Percentiles rank a stretch among this genome's conserved stretches.
phyloP scores from a whole-genome alignment of 2,888 invertebrate species.

The Caenorhabditis angaria region DNA sequence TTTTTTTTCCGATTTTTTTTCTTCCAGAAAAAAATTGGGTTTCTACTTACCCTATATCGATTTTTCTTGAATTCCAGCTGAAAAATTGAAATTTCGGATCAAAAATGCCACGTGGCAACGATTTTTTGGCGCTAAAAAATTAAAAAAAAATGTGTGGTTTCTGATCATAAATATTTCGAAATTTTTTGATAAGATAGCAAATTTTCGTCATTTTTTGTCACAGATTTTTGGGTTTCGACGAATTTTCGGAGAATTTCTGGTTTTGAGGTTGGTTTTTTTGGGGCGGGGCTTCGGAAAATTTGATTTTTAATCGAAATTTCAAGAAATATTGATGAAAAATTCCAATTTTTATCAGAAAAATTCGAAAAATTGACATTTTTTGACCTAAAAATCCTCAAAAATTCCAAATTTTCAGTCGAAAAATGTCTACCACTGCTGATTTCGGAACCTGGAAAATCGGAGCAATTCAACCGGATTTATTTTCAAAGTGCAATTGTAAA shows the following conservation, averaged over 20 bases:
- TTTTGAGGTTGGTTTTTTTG: too few species aligned
- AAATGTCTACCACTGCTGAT: conserved; percentile 42
- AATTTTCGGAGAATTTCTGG: neutral
- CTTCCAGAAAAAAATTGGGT: too few species aligned
- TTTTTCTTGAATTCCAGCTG: too few species aligned
- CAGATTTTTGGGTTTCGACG: conserved; percentile 4
- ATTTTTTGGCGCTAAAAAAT: too few species aligned
- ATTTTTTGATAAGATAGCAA: too few species aligned
- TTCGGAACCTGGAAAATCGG: conserved; percentile 58
- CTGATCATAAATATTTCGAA: too few species aligned
- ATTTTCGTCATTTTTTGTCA: neutral
- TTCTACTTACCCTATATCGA: too few species aligned
- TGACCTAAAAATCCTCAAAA: neutral
- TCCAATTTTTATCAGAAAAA: neutral
- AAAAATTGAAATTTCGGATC: too few species aligned
- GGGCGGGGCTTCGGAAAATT: neutral
- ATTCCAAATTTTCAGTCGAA: conserved; percentile 12
- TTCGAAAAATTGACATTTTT: neutral
- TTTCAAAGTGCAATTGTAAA: conserved; percentile 61
- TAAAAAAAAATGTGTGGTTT: too few species aligned
- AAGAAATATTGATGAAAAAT: neutral
- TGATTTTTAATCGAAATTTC: too few species aligned
- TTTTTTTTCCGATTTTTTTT: too few species aligned
- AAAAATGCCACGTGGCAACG: too few species aligned
- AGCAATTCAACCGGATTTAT: conserved; percentile 54